Conservation (phyloP, 2,113 vertebrate genomes). For the Solenodon paradoxus region DNA sequence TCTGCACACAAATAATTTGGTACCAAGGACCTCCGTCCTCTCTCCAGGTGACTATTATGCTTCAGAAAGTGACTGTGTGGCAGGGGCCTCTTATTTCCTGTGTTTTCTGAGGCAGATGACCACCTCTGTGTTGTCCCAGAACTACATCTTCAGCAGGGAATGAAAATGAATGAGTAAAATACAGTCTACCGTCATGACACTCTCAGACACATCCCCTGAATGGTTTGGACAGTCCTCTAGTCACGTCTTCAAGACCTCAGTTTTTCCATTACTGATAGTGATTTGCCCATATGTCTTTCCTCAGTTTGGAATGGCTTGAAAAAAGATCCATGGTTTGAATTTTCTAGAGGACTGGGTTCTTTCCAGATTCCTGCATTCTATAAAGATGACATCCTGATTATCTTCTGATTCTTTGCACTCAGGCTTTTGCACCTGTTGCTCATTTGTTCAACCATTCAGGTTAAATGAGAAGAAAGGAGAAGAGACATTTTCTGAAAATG, state of each 20-base stretch:
- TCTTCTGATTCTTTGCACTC: background rate
- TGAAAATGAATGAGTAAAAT: background rate
- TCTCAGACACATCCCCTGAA: background rate
- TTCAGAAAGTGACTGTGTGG: background rate
- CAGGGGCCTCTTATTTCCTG: background rate
- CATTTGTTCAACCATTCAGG: background rate
- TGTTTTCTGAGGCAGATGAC: background rate
- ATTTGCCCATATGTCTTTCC: background rate
- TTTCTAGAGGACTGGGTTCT: background rate
- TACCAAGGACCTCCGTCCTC: background rate
- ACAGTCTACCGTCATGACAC: background rate
- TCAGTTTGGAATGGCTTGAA: background rate
- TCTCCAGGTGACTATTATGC: background rate
- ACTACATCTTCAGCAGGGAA: background rate
- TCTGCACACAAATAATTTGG: accelerated
- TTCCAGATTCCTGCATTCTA: background rate
- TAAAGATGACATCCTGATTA: background rate
- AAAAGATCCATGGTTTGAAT: background rate
- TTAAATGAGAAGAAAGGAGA: background rate
- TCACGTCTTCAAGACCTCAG: background rate
- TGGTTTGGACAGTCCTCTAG: background rate
- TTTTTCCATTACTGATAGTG: background rate
- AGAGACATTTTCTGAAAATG: background rate
- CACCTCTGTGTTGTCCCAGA: background rate
- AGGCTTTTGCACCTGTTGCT: background rate